Conservation (phyloP, 2,797 vertebrate genomes). For the Semotilus atromaculatus region DNA sequence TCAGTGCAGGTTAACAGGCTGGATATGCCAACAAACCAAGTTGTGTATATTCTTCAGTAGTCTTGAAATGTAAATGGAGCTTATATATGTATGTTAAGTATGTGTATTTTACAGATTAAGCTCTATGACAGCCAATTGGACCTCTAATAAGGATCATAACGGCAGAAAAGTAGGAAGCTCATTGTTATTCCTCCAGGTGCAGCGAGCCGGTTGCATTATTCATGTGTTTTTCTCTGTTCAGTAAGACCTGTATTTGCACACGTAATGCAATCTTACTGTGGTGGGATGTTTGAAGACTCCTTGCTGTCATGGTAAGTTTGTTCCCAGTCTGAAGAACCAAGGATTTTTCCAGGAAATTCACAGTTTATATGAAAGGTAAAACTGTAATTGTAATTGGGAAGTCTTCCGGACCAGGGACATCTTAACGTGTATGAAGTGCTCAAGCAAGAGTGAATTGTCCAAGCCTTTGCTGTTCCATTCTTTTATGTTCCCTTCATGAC, state of each 20-base stretch:
- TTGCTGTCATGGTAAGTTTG: slow-evolving; percentile 46
- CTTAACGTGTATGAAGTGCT: slow-evolving; percentile 59
- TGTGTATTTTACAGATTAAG: slow-evolving; percentile 34
- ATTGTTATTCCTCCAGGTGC: slow-evolving; percentile 51
- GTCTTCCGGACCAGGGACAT: slow-evolving; percentile 65
- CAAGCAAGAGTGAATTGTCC: slow-evolving; percentile 43
- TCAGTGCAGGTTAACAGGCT: not conserved
- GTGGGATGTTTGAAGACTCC: slow-evolving; percentile 40
- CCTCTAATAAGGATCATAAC: slow-evolving; percentile 34
- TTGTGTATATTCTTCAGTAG: not conserved
- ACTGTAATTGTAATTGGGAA: slow-evolving; percentile 73
- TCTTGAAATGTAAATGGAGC: slow-evolving; percentile 19
- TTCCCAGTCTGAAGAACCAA: slow-evolving; percentile 20
- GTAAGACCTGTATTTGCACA: slow-evolving; percentile 49
- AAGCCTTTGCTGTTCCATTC: slow-evolving; percentile 44
- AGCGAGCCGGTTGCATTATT: slow-evolving; percentile 48
- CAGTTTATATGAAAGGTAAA: slow-evolving; percentile 66
- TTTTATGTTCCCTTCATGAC: slow-evolving; percentile 8
- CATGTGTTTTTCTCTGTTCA: slow-evolving; percentile 47
- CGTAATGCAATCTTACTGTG: slow-evolving; percentile 45
- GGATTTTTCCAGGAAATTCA: slow-evolving; percentile 30
- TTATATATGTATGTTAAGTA: slow-evolving; percentile 16
- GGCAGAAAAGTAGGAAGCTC: slow-evolving; percentile 39
- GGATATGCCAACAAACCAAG: not conserved
- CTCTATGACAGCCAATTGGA: slow-evolving; percentile 8